These are phyloP conservation scores for Cataglyphis rosenhaueri DNA, from an alignment of 2,888 invertebrate genomes.

Conservation along the genomic window DNA sequence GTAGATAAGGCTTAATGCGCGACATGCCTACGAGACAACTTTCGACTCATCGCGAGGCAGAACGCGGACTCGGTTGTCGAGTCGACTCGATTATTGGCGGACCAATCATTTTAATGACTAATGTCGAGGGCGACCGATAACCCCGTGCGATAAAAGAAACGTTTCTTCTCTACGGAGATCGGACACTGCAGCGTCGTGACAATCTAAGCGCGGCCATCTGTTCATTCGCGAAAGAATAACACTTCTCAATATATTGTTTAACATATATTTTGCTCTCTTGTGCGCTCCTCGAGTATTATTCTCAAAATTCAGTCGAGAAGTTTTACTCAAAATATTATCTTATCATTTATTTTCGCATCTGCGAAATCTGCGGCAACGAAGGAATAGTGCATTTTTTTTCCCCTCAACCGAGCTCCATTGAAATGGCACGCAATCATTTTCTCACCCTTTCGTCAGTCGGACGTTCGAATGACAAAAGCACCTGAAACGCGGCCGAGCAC, in stretches of 20 bases:
- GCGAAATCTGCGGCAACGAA: background rate
- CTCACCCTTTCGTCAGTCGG: slow-evolving; percentile 62
- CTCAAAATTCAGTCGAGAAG: background rate
- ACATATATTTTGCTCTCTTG: no score
- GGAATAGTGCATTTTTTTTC: background rate
- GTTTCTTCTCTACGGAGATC: slow-evolving; percentile 62
- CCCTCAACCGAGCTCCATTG: slow-evolving; percentile 51
- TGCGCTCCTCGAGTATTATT: background rate
- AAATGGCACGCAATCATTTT: slow-evolving; percentile 62
- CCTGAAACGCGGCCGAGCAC: slow-evolving; percentile 52
- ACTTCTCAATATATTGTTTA: background rate
- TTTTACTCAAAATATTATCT: background rate
- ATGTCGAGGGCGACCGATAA: slow-evolving; percentile 78
- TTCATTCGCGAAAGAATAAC: background rate
- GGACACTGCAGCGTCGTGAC: slow-evolving; percentile 25
- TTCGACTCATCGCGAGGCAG: slow-evolving; percentile 58
- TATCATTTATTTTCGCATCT: slow-evolving; percentile 38
- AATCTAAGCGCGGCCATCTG: background rate
- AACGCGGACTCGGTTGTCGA: slow-evolving; percentile 63
- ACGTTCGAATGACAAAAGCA: slow-evolving; percentile 67
- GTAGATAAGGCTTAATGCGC: slow-evolving; percentile 8
- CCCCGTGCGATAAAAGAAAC: slow-evolving; percentile 72
- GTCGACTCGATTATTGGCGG: slow-evolving; percentile 73
- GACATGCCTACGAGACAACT: slow-evolving; percentile 29
- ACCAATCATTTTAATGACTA: slow-evolving; percentile 76